Base-by-base conservation (phyloP, 1,140 invertebrate genomes). In the Kradibia gibbosae region DNA sequence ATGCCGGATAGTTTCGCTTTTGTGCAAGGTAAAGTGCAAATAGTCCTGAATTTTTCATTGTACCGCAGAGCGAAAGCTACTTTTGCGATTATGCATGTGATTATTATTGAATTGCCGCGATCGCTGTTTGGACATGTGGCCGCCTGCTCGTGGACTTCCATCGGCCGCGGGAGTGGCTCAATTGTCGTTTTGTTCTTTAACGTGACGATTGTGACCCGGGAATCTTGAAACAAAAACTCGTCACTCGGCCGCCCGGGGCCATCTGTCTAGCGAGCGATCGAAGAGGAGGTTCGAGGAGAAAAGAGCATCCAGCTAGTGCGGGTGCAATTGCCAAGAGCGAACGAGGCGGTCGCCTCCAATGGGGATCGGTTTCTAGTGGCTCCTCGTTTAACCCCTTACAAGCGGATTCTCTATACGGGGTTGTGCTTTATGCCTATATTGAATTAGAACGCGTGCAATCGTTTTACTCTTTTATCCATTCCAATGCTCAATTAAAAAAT, bases 201-300 rank as follows among this genome's bases (percentile, higher is more conserved):
- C 89, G 89, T 89, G 88, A 86, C 89, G 90, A 90, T 90, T 91
- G 88, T 87, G 87, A 85, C 84, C 86, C 84, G 84, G 84, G 80
- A 85, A 86, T 86, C 87, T 90, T 89, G 88, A 91, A 91, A 91
- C 89, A 91, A 91, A 90, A 91, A 90, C 88, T 86, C 83, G 28
- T 31, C 8, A 15, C 78, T 83, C 80, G 83, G 83, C 84, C 81
- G 84, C 84, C 83, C 83, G 83, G 80, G 82, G 86, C 90, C 89
- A 90, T 91, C 90, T 91, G 90, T 90, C 88, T 85, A 84, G 83
- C 45, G 78, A 25, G 25, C 65, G 70, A 45, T 70, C 48, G 39
- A 84, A 82, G 25, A 50, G 42, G 15, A 53, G 17, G n/a, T 72
- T n/a, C 62, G 60, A 75, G 72, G 11, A 65, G 72, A 84, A 86